Evolutionary conservation across 64 coral and sea anemone genomes (phyloP).

Genomic region (Pachyseris speciosa): DNA sequence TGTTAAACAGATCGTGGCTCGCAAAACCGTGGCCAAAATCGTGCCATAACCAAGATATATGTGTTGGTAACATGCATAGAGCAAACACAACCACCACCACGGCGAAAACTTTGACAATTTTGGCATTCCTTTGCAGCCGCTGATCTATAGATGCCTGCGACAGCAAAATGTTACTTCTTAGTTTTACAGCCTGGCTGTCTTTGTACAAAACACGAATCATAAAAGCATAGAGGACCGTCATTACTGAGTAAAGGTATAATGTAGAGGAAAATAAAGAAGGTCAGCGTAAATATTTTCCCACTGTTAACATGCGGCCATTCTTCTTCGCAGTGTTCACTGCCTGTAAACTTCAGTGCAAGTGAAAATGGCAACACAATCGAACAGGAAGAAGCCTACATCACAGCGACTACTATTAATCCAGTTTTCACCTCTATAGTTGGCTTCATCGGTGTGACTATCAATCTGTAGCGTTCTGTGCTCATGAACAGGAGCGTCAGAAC

Average conservation of each 20-base stretch:
- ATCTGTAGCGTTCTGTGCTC: conserved; percentile 85
- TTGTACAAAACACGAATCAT: conserved; percentile 51
- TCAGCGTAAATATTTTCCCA: conserved; percentile 68
- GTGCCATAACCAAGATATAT: conserved; percentile 77
- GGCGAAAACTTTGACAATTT: conserved; percentile 81
- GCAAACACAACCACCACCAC: conserved; percentile 70
- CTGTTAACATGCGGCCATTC: conserved; percentile 42
- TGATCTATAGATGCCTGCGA: conserved; percentile 11
- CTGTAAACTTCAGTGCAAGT: conserved; percentile 42
- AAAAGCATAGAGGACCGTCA: conserved; percentile 64
- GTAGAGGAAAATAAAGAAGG: conserved; percentile 64
- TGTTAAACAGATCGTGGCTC: too few relatives aligned
- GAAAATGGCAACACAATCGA: conserved; percentile 70
- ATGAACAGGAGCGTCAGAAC: conserved; percentile 85
- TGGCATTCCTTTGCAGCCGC: conserved; percentile 53
- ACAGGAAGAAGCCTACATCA: conserved; percentile 62
- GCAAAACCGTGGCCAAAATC: conserved; percentile 73
- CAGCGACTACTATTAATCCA: conserved; percentile 50
- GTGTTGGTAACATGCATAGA: conserved; percentile 79
- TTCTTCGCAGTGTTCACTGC: conserved; percentile 32
- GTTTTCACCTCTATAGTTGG: conserved; percentile 35
- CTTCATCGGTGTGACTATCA: conserved; percentile 89
- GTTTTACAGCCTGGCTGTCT: conserved; percentile 42
- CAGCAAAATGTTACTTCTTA: not conserved
- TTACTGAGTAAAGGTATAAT: conserved; percentile 54